Percentiles rank a stretch among this genome's conserved stretches.
Evolutionary conservation across 2,888 invertebrate genomes (phyloP).

Genomic region (Cinara cedri): DNA sequence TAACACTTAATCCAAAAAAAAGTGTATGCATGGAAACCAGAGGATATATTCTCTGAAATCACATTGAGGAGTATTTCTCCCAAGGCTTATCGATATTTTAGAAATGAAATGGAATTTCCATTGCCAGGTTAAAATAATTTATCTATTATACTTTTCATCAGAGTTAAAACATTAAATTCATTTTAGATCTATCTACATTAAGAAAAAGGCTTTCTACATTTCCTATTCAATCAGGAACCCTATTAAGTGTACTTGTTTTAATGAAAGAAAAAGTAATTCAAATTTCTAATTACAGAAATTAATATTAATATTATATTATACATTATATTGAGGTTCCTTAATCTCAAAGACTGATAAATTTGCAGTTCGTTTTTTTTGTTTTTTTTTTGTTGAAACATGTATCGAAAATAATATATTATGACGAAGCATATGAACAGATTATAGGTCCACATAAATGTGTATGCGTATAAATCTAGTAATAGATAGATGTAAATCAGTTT

Average conservation of each 20-base stretch:
- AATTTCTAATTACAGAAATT: background rate
- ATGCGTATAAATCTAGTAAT: background rate
- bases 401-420: too few relatives aligned
- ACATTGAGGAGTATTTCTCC: background rate
- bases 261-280: background rate
- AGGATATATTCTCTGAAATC: background rate
- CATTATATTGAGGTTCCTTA: background rate
- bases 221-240: background rate
- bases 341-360: background rate
- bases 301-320: slow-evolving; percentile 1
- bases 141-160: background rate
- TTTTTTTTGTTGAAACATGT: too few relatives aligned
- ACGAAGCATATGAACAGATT: background rate
- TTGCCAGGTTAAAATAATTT: background rate
- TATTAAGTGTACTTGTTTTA: background rate
- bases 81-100: background rate
- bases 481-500: background rate
- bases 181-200: background rate
- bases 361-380: too few relatives aligned
- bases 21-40: background rate
- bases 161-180: background rate
- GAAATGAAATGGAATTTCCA: too few relatives aligned
- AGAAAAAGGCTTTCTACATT: background rate
- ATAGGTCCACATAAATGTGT: slow-evolving; percentile 2
- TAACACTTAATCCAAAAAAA: background rate